Conservation (phyloP, 2,888 invertebrate genomes). For the Carcina quercana region DNA sequence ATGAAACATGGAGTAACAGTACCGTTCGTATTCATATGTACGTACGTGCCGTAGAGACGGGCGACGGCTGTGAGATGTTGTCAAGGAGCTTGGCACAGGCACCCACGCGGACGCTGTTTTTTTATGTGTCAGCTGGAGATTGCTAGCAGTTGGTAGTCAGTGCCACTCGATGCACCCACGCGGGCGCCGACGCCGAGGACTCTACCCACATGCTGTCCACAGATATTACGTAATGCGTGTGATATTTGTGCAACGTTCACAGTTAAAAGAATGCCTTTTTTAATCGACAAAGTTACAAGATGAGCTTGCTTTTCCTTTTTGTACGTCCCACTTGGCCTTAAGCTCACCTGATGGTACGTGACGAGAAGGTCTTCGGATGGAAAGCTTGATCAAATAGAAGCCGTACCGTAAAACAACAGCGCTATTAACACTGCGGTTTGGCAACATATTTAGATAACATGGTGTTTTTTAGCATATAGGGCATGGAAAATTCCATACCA, state of each 20-base stretch:
- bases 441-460: too few relatives aligned
- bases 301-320: too few relatives aligned
- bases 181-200: slow-evolving; percentile 41
- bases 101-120: slow-evolving; percentile 43
- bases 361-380: too few relatives aligned
- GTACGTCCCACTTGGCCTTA: too few relatives aligned
- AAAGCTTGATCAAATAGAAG: too few relatives aligned
- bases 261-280: neutral
- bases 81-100: slow-evolving; percentile 44
- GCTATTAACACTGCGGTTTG: too few relatives aligned
- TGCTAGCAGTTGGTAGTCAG: slow-evolving; percentile 18
- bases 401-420: too few relatives aligned
- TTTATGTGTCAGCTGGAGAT: slow-evolving; percentile 37
- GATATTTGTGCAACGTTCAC: slow-evolving; percentile 20
- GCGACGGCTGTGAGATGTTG: slow-evolving; percentile 30
- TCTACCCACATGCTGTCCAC: slow-evolving; percentile 41
- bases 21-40: slow-evolving; percentile 24
- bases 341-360: too few relatives aligned
- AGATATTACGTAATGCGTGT: slow-evolving; percentile 33
- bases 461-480: too few relatives aligned
- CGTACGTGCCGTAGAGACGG: too few relatives aligned
- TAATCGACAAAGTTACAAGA: neutral
- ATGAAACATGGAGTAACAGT: slow-evolving; percentile 33
- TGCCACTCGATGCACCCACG: slow-evolving; percentile 41
- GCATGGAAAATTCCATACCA: too few relatives aligned